Percentiles rank a stretch among this genome's conserved stretches.
phyloP scores from a whole-genome alignment of 2,888 invertebrate genomes.

The Synanthedon tipuliformis region DNA sequence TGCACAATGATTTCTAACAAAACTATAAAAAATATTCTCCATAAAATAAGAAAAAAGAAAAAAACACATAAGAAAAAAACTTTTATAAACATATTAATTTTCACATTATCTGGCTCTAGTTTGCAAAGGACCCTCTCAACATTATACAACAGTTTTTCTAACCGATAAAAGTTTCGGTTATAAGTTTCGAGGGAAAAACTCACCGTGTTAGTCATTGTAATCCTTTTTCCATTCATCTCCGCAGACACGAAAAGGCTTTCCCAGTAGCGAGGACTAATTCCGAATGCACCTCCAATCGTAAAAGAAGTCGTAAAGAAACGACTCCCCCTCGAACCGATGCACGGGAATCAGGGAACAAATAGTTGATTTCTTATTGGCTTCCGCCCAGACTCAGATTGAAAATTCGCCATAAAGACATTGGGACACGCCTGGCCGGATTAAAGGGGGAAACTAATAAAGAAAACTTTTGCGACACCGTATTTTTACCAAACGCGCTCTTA shows the following conservation, averaged over 20 bases:
- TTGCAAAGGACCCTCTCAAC: too few species aligned
- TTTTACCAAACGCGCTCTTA: constrained; percentile 62
- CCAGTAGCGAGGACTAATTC: constrained; percentile 58
- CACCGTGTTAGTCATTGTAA: constrained; percentile 50
- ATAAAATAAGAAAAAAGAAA: too few species aligned
- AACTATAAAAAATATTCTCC: too few species aligned
- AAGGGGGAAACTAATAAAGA: constrained; percentile 69
- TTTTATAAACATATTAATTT: too few species aligned
- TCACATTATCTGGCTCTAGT: too few species aligned
- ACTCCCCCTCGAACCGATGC: constrained; percentile 60
- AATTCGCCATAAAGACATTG: constrained; percentile 70
- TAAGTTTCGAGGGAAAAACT: constrained; percentile 19
- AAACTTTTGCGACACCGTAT: constrained; percentile 69
- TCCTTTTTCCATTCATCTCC: constrained; percentile 62
- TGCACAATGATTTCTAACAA: too few species aligned
- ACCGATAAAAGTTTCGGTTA: constrained; percentile 24
- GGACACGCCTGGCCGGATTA: constrained; percentile 66
- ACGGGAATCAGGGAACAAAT: constrained; percentile 64
- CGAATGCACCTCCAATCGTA: constrained; percentile 70
- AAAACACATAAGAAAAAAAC: too few species aligned
- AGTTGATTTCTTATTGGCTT: constrained; percentile 70
- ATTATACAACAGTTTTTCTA: constrained; percentile 3
- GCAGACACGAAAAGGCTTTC: constrained; percentile 65
- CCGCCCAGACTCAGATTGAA: constrained; percentile 67
- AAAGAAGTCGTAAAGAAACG: constrained; percentile 69